Base-by-base conservation (phyloP, 1,140 invertebrate species). In the Spodoptera frugiperda region DNA sequence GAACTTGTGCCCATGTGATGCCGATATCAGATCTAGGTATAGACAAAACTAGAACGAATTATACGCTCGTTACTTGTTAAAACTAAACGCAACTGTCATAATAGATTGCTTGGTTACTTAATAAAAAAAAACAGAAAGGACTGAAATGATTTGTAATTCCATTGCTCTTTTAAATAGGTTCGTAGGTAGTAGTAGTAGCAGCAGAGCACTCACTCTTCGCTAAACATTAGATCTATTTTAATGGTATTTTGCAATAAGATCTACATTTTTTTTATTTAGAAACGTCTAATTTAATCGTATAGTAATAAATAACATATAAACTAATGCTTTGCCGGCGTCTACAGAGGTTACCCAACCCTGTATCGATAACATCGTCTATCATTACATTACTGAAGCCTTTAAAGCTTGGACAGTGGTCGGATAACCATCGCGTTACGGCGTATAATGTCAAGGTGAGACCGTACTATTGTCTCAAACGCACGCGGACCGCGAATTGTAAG, bases 381-480 rank as follows among this genome's bases (percentile, higher is more conserved):
- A 57, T 72, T 67, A 49, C 53, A 57, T 72, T 67, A 49, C 63
- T 19, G 17, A 67, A 48, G 61, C 44, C 57, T n/a, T 51, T n/a
- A 57, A 72, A 72, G 68, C 39, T 72, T n/a, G 68, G 68, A 39
- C 68, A 72, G 51, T 54, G 57, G 15, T 72, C 33, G 51, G 78
- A 80, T 80, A 77, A 77, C 59, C 57, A 77, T 78, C 76, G 61
- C 19, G 51, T 67, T 78, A 68, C 79, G 75, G 78, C 80, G 77
- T 76, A 82, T 86, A 86, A 86, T 86, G 80, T 77, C 84, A 87
- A 87, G 86, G 86, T 79, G 80, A 77, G 76, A 79, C 81, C 61
- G 3, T 33, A 54, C 76, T 80, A 86, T 87, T 87, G 86, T 87
- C 84, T 82, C 80, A 84, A 79, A 83, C 78, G 54, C 57, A 67